These are phyloP conservation scores for Fregetta grallaria DNA, from an alignment of 2,113 vertebrate species.

Conservation along the genomic window DNA sequence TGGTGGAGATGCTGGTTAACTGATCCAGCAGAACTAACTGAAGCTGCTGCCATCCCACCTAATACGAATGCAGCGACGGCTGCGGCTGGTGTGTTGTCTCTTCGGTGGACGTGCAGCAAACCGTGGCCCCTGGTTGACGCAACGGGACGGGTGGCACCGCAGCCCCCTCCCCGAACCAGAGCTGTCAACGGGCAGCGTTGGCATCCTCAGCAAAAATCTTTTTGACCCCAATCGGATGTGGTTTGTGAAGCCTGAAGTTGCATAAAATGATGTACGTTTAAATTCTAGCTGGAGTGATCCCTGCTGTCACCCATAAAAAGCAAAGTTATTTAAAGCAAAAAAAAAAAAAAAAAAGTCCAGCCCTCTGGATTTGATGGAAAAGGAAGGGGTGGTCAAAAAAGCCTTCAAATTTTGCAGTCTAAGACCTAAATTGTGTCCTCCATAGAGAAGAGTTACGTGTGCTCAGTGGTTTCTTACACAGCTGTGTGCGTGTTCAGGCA, in stretches of 20 bases:
- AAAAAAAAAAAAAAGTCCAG: neutral
- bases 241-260: neutral
- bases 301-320: neutral
- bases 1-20: neutral
- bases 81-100: fast-evolving
- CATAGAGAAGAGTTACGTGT: fast-evolving
- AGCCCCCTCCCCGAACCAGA: fast-evolving
- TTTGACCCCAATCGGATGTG: neutral
- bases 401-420: neutral
- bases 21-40: neutral
- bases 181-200: neutral
- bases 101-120: neutral
- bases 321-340: neutral
- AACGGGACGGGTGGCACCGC: fast-evolving
- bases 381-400: neutral
- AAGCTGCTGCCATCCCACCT: neutral
- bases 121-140: neutral
- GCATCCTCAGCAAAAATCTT: neutral
- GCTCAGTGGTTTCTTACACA: neutral
- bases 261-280: neutral
- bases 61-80: fast-evolving
- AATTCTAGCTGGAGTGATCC: neutral
- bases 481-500: fast-evolving
- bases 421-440: neutral
- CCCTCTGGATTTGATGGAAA: neutral